Base-by-base conservation (phyloP, 2,888 invertebrate species). In the Operophtera brumata region DNA sequence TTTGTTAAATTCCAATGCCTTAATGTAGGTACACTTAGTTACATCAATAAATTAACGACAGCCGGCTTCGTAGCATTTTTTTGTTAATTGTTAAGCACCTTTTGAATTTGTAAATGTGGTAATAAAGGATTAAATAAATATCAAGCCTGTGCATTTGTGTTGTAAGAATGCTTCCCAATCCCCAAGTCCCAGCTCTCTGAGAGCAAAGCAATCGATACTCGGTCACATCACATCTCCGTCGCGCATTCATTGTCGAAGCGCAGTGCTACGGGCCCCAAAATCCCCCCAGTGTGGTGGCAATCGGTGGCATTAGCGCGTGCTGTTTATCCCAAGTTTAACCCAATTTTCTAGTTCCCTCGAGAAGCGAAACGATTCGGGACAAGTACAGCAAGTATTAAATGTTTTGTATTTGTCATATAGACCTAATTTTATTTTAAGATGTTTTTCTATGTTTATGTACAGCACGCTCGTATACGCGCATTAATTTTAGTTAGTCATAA, bases 191-290 rank as follows among this genome's bases (percentile, higher is more conserved):
- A 48, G 42, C 57, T 45, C 52, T 47, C 45, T 32, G 25, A 40
- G 45, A 41, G 52, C 84, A 86, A 87, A 84, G 81, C 84, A 89
- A 88, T 89, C 89, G 83, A 88, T 88, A 89, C 84, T 83, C 81
- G 75, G 86, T 82, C 82, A 85, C 85, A 85, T 85, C 86, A 83
- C 86, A n/a, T 78, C 84, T 85, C 82, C 83, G n/a, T n/a, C 86
- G 83, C 81, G 84, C 81, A 83, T 82, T 86, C 81, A 84, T 80
- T 82, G 84, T 85, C 73, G 81, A 86, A 85, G 81, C 85, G 83
- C 82, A 86, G 77, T 84, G 79, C 77, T 81, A 78, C 75, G 80
- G 82, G 78, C 78, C 82, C 85, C 81, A 74, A 86, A 85, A 82
- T 83, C 84, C 86, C 86, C 84, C 82, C 83, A 84, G 20, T 85